phyloP scores from a whole-genome alignment of 2,113 vertebrate species.

The Limanda limanda region DNA sequence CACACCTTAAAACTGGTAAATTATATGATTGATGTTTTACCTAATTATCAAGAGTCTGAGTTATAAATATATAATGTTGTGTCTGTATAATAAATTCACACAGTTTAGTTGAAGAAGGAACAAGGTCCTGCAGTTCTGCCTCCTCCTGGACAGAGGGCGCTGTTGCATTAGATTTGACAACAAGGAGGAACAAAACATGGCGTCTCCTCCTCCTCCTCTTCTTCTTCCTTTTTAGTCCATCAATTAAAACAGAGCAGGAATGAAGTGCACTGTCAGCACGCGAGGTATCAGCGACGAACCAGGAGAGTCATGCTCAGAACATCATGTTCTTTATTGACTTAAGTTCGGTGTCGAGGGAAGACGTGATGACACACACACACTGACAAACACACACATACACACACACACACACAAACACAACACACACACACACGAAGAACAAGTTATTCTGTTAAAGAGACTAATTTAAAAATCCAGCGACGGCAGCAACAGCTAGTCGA shows the following conservation, averaged over 20 bases:
- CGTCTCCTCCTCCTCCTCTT: background rate
- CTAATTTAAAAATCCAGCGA: constrained; percentile 29
- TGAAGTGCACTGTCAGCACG: constrained; percentile 27
- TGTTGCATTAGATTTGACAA: constrained; percentile 53
- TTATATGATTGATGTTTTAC: too few relatives aligned
- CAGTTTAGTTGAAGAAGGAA: too few relatives aligned
- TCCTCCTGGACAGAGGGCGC: constrained; percentile 59
- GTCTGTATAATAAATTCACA: background rate
- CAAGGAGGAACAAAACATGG: background rate
- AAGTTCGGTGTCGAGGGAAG: constrained; percentile 24
- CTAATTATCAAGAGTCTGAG: background rate
- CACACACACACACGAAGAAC: constrained; percentile 1
- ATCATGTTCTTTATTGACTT: constrained; percentile 42
- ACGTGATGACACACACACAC: constrained; percentile 5
- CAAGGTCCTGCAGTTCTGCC: constrained; percentile 37
- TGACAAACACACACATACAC: constrained; percentile 7
- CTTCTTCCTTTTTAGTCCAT: background rate
- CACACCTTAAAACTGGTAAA: too few relatives aligned
- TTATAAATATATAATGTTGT: background rate
- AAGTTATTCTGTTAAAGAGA: constrained; percentile 42
- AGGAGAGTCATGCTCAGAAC: constrained; percentile 26
- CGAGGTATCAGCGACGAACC: constrained; percentile 19
- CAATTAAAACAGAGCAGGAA: constrained; percentile 30
- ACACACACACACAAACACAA: constrained; percentile 5
- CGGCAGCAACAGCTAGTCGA: background rate